phyloP scores from a whole-genome alignment of 2,113 vertebrate species.

The Sebastes fasciatus region DNA sequence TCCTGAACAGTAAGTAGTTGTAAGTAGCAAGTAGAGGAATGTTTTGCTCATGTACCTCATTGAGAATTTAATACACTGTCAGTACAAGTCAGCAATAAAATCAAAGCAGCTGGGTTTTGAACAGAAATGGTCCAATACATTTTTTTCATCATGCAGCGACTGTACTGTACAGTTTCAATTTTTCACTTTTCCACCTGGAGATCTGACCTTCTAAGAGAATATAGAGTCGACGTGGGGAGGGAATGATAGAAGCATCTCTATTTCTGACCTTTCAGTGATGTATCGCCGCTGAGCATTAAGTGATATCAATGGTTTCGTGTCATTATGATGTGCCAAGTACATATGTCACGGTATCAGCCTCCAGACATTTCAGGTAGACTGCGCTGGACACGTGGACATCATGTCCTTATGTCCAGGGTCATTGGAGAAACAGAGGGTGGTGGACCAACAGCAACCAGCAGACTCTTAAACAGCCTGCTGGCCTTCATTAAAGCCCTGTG shows the following conservation, averaged over 20 bases:
- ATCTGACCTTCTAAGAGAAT: constrained; percentile 68
- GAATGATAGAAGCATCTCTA: constrained; percentile 45
- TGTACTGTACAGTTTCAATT: constrained; percentile 9
- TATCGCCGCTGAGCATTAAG: constrained; percentile 53
- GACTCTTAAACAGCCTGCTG: constrained; percentile 55
- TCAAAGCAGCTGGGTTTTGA: not conserved
- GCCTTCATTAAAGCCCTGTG: constrained; percentile 64
- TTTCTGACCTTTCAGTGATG: constrained; percentile 70
- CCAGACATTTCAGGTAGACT: constrained; percentile 27
- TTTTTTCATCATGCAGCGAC: not conserved
- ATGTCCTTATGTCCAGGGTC: constrained; percentile 41
- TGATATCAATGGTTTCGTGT: constrained; percentile 62
- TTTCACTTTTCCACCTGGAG: constrained; percentile 20
- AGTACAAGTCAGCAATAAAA: constrained; percentile 12
- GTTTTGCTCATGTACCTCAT: not conserved
- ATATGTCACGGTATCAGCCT: constrained; percentile 47
- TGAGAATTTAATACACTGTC: constrained; percentile 4
- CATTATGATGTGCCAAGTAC: constrained; percentile 42
- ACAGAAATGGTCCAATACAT: not conserved
- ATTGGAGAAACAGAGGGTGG: constrained; percentile 26
- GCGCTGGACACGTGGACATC: not conserved
- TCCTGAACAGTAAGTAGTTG: not conserved
- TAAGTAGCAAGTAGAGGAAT: not conserved
- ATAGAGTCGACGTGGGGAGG: constrained; percentile 15
- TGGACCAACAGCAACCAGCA: constrained; percentile 19